Base-by-base conservation (phyloP, 2,888 invertebrate genomes). In the Mystacides longicornis region DNA sequence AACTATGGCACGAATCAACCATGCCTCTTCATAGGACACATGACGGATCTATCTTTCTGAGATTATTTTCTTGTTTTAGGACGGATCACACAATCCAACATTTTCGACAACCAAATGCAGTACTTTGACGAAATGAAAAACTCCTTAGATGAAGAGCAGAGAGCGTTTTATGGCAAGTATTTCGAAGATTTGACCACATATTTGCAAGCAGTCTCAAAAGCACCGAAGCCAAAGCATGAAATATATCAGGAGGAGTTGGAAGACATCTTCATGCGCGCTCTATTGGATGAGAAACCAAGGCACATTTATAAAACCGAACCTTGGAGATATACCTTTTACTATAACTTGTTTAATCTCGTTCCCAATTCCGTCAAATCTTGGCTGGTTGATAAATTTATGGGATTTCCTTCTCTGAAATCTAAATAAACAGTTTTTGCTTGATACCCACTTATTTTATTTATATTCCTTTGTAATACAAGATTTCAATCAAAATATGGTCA, bases 301-400 rank as follows among this genome's bases (percentile, higher is more conserved):
- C 64, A 77, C 2, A 59, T 81, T 5, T 90, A 90, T 65, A 82
- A 82, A 71, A 81, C 81, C 61, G 87, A 88, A 64, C 80, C 85
- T 0, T 81, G 80, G 75, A 75, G 85, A 66, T 88, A 78, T 65
- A 71, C 67, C 64, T 66, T 86, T 53, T 89, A 87, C 68, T 84
- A 87, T 63, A 72, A 71, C 51, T 67, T 89, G 20, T 82, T 89
- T 63, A 78, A 73, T 63, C 68, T 82, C 18, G 76, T 81, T 31
- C 86, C 89, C 0, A 74, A 76, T 45, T 65, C 64, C 1, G 47
- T 82, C 9, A 73, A 82, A 27, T 80, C 83, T 64, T 80, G 77
- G 75, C 65, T 89, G 43, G 74, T 85, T 11, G 71, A 78, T 52
- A 77, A 71, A 64, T 89, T 89, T 67, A 72, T 87, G 57, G 16